A percentile compares a stretch with the other conserved stretches of the same genome.
These are phyloP conservation scores for Calliphora vicina DNA, from an alignment of 1,140 invertebrate species.

Conservation along the genomic window DNA sequence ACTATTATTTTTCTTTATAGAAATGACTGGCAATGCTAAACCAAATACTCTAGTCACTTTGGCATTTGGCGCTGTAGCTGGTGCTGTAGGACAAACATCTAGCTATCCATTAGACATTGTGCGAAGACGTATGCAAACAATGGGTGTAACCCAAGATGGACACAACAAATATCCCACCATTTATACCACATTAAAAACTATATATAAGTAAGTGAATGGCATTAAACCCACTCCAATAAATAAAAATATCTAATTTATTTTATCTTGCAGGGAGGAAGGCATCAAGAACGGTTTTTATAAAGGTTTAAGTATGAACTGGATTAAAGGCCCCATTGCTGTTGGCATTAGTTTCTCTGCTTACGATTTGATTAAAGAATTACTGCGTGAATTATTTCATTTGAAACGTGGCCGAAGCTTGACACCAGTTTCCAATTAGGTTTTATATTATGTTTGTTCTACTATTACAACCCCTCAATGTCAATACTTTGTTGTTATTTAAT, in stretches of 20 bases:
- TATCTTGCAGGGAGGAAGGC: slow-evolving; percentile 79
- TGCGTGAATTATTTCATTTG: slow-evolving; percentile 62
- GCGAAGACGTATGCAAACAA: slow-evolving; percentile 61
- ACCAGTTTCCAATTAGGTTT: slow-evolving; percentile 5
- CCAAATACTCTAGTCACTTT: slow-evolving; percentile 72
- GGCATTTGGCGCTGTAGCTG: slow-evolving; percentile 88
- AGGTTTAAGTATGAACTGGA: slow-evolving; percentile 98
- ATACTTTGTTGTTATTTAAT: slow-evolving; percentile 21
- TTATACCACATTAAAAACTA: slow-evolving; percentile 52
- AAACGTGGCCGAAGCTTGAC: slow-evolving; percentile 48
- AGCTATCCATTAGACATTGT: slow-evolving; percentile 81
- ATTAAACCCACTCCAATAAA: neutral
- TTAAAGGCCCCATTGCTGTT: slow-evolving; percentile 98
- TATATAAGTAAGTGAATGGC: slow-evolving; percentile 52
- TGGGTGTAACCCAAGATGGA: slow-evolving; percentile 47
- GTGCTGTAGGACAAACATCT: slow-evolving; percentile 91
- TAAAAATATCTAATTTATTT: neutral
- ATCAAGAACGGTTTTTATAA: slow-evolving; percentile 93
- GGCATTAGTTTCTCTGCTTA: slow-evolving; percentile 98
- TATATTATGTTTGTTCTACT: neutral
- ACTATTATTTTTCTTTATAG: slow-evolving; percentile 42
- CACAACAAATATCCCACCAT: slow-evolving; percentile 51
- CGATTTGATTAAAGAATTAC: slow-evolving; percentile 77
- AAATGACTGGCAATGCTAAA: slow-evolving; percentile 57
- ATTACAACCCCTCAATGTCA: neutral